A percentile compares a stretch with the other conserved stretches of the same genome.
phyloP scores from a whole-genome alignment of 1,140 invertebrate genomes.

The Plectrocnemia conspersa region DNA sequence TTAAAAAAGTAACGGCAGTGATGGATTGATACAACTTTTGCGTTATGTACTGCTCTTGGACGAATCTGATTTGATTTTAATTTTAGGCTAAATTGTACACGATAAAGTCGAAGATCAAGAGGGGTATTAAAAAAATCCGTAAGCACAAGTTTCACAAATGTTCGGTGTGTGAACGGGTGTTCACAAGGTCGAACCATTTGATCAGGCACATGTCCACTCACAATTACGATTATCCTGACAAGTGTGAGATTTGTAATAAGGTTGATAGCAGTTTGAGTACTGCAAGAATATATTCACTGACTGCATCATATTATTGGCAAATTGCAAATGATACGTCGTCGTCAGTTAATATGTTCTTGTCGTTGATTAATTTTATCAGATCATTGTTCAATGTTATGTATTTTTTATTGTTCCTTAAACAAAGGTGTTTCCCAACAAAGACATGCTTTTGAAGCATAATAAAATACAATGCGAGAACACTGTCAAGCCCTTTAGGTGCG shows the following conservation, averaged over 20 bases:
- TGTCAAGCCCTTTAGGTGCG: slow-evolving; percentile 38
- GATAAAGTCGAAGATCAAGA: slow-evolving; percentile 5
- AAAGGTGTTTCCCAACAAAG: slow-evolving; percentile 34
- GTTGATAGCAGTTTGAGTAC: too few species aligned
- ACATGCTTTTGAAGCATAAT: slow-evolving; percentile 31
- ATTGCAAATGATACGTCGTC: too few species aligned
- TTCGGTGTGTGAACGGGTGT: slow-evolving; percentile 26
- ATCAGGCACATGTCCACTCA: slow-evolving; percentile 32
- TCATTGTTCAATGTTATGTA: too few species aligned
- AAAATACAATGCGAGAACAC: slow-evolving; percentile 32
- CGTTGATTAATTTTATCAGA: too few species aligned
- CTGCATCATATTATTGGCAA: too few species aligned
- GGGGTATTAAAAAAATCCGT: slow-evolving; percentile 15
- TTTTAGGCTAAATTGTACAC: slow-evolving; percentile 4
- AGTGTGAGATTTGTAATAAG: slow-evolving; percentile 29
- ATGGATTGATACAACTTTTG: too few species aligned
- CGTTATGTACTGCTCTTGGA: too few species aligned
- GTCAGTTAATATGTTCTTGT: too few species aligned
- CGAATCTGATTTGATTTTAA: too few species aligned
- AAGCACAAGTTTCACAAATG: slow-evolving; percentile 32
- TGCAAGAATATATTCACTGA: too few species aligned
- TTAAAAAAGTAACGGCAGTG: too few species aligned
- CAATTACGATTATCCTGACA: slow-evolving; percentile 29
- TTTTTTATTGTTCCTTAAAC: background rate
- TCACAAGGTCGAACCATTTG: slow-evolving; percentile 31